These are phyloP conservation scores for Anarrhichthys ocellatus DNA, from an alignment of 2,113 vertebrate genomes.

Conservation along the genomic window DNA sequence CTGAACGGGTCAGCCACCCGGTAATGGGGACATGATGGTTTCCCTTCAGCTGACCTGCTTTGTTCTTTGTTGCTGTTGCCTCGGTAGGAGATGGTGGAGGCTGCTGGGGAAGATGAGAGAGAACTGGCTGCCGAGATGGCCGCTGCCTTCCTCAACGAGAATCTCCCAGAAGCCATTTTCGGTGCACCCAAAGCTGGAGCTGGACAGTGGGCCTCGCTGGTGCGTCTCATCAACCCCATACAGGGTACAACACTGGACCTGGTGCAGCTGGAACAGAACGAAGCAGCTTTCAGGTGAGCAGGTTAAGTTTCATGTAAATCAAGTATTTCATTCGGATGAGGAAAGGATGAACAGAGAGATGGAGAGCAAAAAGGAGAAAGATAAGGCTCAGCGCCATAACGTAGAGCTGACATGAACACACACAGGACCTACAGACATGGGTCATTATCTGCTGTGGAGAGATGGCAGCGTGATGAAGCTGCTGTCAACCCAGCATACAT, in stretches of 20 bases:
- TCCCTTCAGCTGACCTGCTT: not conserved
- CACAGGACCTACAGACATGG: not conserved
- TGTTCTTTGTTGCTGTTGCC: not conserved
- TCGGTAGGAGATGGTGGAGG: conserved; percentile 97
- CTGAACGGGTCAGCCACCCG: not conserved
- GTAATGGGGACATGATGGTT: not conserved
- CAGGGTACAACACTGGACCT: conserved; percentile 94
- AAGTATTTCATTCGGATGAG: not conserved
- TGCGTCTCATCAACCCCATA: conserved; percentile 96
- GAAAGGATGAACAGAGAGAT: not conserved
- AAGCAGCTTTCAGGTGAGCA: conserved; percentile 96
- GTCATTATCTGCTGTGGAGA: not conserved
- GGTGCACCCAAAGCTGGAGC: conserved; percentile 96
- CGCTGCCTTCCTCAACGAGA: conserved; percentile 97
- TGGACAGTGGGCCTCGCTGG: conserved; percentile 97
- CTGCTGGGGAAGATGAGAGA: conserved; percentile 96
- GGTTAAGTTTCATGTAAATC: not conserved
- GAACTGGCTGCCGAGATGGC: conserved; percentile 99
- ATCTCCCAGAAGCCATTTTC: conserved; percentile 96
- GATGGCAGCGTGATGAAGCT: not conserved
- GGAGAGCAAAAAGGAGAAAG: not conserved
- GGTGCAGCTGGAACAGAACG: conserved; percentile 97
- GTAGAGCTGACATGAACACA: not conserved
- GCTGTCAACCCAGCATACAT: not conserved
- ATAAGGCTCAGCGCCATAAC: not conserved